phyloP scores from a whole-genome alignment of 2,888 invertebrate genomes.

The Seladonia tumulorum region DNA sequence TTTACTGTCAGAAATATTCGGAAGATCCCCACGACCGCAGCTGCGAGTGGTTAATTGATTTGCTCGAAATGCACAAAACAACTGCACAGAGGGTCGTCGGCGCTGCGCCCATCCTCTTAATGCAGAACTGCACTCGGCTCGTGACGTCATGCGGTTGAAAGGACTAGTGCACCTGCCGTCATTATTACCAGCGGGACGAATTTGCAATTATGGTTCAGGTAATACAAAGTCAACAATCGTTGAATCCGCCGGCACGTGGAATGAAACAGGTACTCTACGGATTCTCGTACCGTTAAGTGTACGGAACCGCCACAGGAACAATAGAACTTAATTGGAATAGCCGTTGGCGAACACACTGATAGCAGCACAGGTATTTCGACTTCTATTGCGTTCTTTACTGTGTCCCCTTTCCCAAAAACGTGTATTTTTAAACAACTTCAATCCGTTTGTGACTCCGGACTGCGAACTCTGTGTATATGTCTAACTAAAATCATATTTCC shows the following conservation, averaged over 20 bases:
- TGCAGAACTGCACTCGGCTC: constrained; percentile 21
- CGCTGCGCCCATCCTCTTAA: constrained; percentile 28
- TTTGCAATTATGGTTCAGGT: constrained; percentile 27
- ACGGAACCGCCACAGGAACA: neutral
- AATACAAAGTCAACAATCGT: constrained; percentile 1
- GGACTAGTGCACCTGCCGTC: constrained; percentile 40
- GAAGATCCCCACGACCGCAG: neutral
- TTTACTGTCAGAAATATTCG: neutral
- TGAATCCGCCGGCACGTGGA: neutral
- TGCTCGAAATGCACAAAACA: constrained; percentile 38
- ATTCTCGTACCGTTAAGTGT: constrained; percentile 15
- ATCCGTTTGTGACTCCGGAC: neutral
- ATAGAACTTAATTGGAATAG: constrained; percentile 18
- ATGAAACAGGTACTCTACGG: neutral
- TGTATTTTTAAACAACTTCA: neutral
- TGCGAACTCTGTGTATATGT: neutral
- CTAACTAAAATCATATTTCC: too few species aligned
- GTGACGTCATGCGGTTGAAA: constrained; percentile 48
- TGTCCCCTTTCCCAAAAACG: neutral
- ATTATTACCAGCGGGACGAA: constrained; percentile 14
- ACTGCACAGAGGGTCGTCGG: constrained; percentile 36
- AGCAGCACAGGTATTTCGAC: neutral
- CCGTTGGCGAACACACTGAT: too few species aligned
- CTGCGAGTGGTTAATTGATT: constrained; percentile 13
- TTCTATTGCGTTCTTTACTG: too few species aligned